Percentiles rank a stretch among this genome's conserved stretches.
Evolutionary conservation across 2,888 invertebrate species (phyloP).

Genomic region (Macrosoma leucophasiata): DNA sequence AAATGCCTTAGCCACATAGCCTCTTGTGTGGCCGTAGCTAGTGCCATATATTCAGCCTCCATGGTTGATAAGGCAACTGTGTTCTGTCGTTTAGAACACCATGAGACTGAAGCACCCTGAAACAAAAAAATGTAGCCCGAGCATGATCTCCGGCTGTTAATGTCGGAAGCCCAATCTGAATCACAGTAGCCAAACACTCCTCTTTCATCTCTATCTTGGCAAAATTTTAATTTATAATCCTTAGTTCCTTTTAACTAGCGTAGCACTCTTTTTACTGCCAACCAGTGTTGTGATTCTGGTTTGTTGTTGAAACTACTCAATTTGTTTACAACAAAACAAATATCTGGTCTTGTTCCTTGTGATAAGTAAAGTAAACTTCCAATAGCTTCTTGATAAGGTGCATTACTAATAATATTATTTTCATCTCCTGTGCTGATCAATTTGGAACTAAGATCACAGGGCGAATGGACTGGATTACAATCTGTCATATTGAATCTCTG

Average conservation of each 20-base stretch:
- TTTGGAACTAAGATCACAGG: no score
- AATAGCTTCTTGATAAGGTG: slow-evolving; percentile 8
- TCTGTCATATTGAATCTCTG: slow-evolving; percentile 14
- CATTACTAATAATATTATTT: no score
- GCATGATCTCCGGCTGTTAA: slow-evolving; percentile 20
- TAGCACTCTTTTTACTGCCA: slow-evolving; percentile 20
- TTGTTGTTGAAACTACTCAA: slow-evolving; percentile 13
- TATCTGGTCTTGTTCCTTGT: slow-evolving; percentile 17
- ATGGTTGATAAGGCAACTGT: slow-evolving; percentile 29
- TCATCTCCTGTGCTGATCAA: no score
- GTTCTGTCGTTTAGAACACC: slow-evolving; percentile 27
- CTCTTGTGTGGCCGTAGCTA: slow-evolving; percentile 25
- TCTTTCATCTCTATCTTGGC: slow-evolving; percentile 15
- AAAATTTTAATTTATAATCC: slow-evolving; percentile 15
- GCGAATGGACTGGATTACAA: slow-evolving; percentile 15
- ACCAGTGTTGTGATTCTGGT: slow-evolving; percentile 9
- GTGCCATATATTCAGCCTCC: slow-evolving; percentile 29
- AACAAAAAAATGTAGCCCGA: slow-evolving; percentile 26
- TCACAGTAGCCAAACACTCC: slow-evolving; percentile 25
- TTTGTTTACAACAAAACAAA: slow-evolving; percentile 12
- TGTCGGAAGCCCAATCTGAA: slow-evolving; percentile 25
- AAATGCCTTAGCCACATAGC: no score
- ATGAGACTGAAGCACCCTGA: slow-evolving; percentile 25
- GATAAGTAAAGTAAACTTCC: slow-evolving; percentile 13
- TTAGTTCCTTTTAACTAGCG: slow-evolving; percentile 22